These are phyloP conservation scores for Leptothorax acervorum DNA, from an alignment of 2,888 invertebrate genomes.

Conservation along the genomic window DNA sequence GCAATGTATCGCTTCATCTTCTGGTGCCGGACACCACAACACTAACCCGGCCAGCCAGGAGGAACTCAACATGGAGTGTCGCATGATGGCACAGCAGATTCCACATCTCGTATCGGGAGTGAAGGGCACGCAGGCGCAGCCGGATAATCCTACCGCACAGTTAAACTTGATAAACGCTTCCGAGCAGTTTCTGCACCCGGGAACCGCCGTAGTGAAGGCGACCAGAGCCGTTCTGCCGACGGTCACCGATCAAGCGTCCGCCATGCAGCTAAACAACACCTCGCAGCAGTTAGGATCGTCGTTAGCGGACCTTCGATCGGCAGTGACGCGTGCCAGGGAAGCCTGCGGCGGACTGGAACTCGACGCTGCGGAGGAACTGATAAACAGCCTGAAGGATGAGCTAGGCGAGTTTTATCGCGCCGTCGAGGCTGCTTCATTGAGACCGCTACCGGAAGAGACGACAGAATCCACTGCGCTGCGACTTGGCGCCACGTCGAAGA, in stretches of 20 bases:
- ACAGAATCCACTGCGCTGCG: constrained; percentile 88
- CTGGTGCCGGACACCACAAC: constrained; percentile 92
- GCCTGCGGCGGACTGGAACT: constrained; percentile 94
- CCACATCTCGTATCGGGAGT: constrained; percentile 93
- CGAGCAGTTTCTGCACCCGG: constrained; percentile 92
- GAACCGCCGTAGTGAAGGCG: constrained; percentile 91
- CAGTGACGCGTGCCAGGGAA: constrained; percentile 90
- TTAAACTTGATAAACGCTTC: constrained; percentile 93
- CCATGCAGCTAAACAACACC: constrained; percentile 90
- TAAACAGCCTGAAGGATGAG: constrained; percentile 93
- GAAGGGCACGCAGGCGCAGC: constrained; percentile 89
- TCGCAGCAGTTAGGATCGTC: constrained; percentile 90
- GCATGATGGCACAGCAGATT: constrained; percentile 91
- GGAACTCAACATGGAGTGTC: constrained; percentile 91
- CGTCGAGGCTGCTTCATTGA: constrained; percentile 90
- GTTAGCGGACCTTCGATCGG: constrained; percentile 90
- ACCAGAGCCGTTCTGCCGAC: constrained; percentile 94
- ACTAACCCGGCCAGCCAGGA: constrained; percentile 90
- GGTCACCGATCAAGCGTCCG: constrained; percentile 91
- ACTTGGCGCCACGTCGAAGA: constrained; percentile 89
- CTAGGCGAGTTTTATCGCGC: constrained; percentile 93
- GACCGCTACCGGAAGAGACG: constrained; percentile 95
- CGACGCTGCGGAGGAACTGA: constrained; percentile 94
- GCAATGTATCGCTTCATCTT: constrained; percentile 95
- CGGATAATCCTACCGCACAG: constrained; percentile 92